Percentiles rank a stretch among this genome's conserved stretches.
phyloP scores from a whole-genome alignment of 2,888 invertebrate species.

The Julus scanicus region DNA sequence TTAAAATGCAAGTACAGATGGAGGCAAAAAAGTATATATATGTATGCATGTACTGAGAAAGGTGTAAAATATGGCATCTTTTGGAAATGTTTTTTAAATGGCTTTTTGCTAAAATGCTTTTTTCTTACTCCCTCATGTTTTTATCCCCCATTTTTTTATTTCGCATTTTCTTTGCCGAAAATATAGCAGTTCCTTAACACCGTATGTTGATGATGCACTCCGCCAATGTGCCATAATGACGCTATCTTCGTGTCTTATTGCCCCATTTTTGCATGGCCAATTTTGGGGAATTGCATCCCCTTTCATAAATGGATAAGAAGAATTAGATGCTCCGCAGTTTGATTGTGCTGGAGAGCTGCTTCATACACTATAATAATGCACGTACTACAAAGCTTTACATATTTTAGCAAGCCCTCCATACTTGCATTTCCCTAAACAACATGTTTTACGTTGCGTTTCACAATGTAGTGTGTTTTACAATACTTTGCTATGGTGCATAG shows the following conservation, averaged over 20 bases:
- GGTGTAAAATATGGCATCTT: slow-evolving; percentile 6
- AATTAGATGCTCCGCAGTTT: slow-evolving; percentile 15
- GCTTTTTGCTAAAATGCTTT: slow-evolving; percentile 35
- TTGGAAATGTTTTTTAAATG: slow-evolving; percentile 24
- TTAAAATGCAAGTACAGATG: neutral
- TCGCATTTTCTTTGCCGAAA: neutral
- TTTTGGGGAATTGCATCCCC: slow-evolving; percentile 35
- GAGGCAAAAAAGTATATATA: neutral
- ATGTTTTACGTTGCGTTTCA: neutral
- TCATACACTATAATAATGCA: neutral
- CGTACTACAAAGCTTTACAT: neutral
- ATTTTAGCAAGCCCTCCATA: neutral
- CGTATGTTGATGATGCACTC: slow-evolving; percentile 39
- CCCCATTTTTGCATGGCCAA: slow-evolving; percentile 39
- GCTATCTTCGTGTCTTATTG: slow-evolving; percentile 29
- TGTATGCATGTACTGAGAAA: neutral
- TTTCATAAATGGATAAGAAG: slow-evolving; percentile 14
- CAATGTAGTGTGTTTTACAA: neutral
- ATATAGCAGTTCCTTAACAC: slow-evolving; percentile 8
- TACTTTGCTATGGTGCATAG: neutral
- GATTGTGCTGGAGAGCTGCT: neutral
- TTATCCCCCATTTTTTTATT: slow-evolving; percentile 1
- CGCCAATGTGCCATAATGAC: slow-evolving; percentile 36
- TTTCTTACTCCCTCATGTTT: neutral
- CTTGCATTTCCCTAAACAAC: neutral